phyloP scores from a whole-genome alignment of 2,113 vertebrate genomes.

The Odocoileus virginianus region DNA sequence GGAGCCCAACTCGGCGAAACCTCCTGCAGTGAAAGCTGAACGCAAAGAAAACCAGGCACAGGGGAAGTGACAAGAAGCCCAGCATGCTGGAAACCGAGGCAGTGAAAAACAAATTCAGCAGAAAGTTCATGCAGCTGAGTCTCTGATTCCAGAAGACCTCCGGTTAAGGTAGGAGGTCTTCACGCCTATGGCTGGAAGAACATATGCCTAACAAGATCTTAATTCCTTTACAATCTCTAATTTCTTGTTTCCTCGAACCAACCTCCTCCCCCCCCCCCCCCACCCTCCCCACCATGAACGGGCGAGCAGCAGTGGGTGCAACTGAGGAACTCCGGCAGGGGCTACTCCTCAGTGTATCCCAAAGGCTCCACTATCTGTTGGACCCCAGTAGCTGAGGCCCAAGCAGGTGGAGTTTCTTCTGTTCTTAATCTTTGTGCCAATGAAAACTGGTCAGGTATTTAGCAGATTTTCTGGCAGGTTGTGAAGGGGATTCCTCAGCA shows the following conservation, averaged over 20 bases:
- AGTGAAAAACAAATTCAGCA: too few species aligned
- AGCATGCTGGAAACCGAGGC: too few species aligned
- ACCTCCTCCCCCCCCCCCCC: accelerated
- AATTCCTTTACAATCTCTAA: too few species aligned
- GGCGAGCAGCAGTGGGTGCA: accelerated
- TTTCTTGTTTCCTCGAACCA: too few species aligned
- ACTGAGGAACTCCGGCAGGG: background rate
- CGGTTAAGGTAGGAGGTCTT: too few species aligned
- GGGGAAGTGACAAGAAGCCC: too few species aligned
- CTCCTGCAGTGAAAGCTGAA: background rate
- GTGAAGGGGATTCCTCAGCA: background rate
- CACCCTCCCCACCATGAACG: accelerated
- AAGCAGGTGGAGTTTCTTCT: background rate
- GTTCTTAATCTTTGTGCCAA: background rate
- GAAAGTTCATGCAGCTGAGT: too few species aligned
- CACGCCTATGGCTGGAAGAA: too few species aligned
- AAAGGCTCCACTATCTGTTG: background rate
- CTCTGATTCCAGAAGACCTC: too few species aligned
- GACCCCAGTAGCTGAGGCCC: background rate
- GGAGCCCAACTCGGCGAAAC: accelerated
- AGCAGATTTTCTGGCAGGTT: background rate
- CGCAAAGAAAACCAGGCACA: too few species aligned
- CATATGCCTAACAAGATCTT: too few species aligned
- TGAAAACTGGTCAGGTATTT: background rate
- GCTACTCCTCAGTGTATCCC: background rate